Evolutionary conservation across 2,797 vertebrate species (phyloP).

Genomic region (Hephaestus fuliginosus): DNA sequence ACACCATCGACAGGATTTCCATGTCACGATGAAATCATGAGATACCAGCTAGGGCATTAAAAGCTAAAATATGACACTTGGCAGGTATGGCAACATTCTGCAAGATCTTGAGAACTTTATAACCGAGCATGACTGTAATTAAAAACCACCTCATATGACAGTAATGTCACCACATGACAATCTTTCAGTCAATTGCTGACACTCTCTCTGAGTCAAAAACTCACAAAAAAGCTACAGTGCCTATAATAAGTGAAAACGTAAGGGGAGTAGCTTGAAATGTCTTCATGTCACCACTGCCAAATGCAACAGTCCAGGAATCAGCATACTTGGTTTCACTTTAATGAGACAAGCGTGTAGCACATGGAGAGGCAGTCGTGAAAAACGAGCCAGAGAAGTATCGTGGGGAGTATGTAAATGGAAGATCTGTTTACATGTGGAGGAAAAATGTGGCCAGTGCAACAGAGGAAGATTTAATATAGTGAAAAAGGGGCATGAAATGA

Average conservation of each 20-base stretch:
- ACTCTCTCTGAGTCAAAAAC: background rate
- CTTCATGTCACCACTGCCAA: background rate
- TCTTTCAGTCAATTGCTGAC: background rate
- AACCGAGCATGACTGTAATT: background rate
- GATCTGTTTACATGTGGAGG: background rate
- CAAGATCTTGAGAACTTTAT: background rate
- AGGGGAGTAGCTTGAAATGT: background rate
- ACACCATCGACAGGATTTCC: background rate
- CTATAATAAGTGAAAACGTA: background rate
- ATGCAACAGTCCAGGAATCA: conserved; percentile 5
- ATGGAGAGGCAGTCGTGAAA: background rate
- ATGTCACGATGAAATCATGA: background rate
- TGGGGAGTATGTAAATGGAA: background rate
- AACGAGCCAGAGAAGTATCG: background rate
- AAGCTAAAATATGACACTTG: conserved; percentile 2
- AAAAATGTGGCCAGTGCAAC: background rate
- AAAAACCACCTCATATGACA: background rate
- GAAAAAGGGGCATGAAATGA: background rate
- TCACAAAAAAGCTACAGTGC: background rate
- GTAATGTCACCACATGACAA: background rate
- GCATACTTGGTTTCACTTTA: conserved; percentile 12
- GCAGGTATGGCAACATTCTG: background rate
- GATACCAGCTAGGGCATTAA: background rate
- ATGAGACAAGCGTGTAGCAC: background rate
- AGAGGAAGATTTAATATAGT: background rate